Base-by-base conservation (phyloP, 92 coral and sea anemone genomes). In the Paragorgia papillata region DNA sequence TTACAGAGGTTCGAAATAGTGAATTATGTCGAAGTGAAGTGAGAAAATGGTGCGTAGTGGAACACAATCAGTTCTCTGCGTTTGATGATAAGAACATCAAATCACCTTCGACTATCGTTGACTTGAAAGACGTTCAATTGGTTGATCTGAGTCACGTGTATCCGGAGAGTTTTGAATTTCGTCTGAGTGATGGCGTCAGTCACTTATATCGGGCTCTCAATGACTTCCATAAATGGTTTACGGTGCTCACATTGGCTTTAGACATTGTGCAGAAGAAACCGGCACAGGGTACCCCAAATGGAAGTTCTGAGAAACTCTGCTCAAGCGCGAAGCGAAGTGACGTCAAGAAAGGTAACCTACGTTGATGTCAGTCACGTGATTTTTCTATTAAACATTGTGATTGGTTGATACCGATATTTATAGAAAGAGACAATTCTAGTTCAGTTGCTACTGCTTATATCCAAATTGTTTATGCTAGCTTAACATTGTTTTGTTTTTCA, bases 21-120 rank as follows among this genome's bases (percentile, higher is more conserved):
- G 88, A 86, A 21, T 70, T 89, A 22, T 95, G 92, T 57, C 87
- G 86, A 39, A 95, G 96, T 64, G 92, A 91, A 66, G 97, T 95
- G 51, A 87, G 97, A 1, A 80, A 96, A 3, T 95, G 99, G 99
- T 95, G 99, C 37, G 91, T 89, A 0, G 81, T 91, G 22, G 65
- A 69, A 49, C 91, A 95, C 73, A 89, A 91, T 21, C 51, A 26
- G 32, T 77, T 95, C 44, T 77, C 57, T 43, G 82, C 88, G 22
- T 95, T 82, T 55, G 97, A 89, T 7, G 88, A 89, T 51, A 91
- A 88, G 59, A 83, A 87, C 1, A 39, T 76, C 9, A 85, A 82
- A n/a, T 59, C 82, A 9, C 87, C 89, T 19, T 9, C 82, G 31
- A 89, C 83, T 25, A 53, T 77, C 1, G 74, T 95, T 35, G 89